These are phyloP conservation scores for Lerista edwardsae DNA, from an alignment of 2,797 vertebrate species.

Conservation along the genomic window DNA sequence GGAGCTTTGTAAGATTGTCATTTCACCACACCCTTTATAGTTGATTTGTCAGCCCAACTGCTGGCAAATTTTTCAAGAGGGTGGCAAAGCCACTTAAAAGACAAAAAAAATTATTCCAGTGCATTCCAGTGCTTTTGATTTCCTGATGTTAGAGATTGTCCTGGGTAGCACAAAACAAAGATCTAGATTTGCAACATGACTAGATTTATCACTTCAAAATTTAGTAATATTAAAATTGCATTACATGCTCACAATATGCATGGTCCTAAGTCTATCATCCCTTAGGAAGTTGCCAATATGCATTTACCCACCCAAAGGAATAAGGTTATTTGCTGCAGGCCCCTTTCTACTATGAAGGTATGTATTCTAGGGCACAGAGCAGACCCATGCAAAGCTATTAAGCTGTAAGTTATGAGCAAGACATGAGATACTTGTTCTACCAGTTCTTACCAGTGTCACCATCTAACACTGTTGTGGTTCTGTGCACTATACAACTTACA, in stretches of 20 bases:
- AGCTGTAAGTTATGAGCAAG: not conserved
- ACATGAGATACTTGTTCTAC: not conserved
- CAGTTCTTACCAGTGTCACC: not conserved
- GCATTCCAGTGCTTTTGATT: not conserved
- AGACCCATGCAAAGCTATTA: not conserved
- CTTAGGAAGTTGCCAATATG: not conserved
- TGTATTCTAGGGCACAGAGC: not conserved
- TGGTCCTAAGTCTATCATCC: not conserved
- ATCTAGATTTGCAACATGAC: not conserved
- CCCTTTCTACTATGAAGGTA: not conserved
- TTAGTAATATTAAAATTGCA: not conserved
- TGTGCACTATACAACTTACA: not conserved
- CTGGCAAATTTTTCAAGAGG: not conserved
- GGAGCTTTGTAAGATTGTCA: slow-evolving; percentile 41
- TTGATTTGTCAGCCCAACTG: not conserved
- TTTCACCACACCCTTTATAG: slow-evolving; percentile 23
- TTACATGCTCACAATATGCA: fast-evolving
- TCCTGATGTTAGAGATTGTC: slow-evolving; percentile 18
- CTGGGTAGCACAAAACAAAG: not conserved
- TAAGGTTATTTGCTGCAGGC: not conserved
- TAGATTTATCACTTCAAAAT: not conserved
- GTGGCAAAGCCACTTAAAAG: not conserved
- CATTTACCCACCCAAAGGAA: not conserved
- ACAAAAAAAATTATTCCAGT: not conserved
- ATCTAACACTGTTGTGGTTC: not conserved